Percentiles rank a stretch among this genome's conserved stretches.
Conservation (phyloP, 1,140 invertebrate genomes). For the Bombus balteatus region DNA sequence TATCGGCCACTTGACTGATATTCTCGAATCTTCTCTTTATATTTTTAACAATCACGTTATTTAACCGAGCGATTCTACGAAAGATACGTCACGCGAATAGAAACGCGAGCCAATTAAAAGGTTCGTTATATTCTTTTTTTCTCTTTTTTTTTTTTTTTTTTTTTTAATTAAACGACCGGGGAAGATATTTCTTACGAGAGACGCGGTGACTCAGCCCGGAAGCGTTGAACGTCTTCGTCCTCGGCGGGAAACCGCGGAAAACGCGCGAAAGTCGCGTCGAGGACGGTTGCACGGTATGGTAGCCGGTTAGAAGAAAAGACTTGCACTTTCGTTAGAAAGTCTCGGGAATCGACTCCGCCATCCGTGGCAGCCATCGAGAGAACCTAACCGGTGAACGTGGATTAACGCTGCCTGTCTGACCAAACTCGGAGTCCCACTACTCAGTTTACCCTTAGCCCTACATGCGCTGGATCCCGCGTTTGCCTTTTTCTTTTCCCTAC, state of each 20-base stretch:
- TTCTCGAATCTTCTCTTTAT: neutral
- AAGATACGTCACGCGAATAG: slow-evolving; percentile 3
- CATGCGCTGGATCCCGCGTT: slow-evolving; percentile 14
- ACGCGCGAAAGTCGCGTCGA: slow-evolving; percentile 70
- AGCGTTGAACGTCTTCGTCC: slow-evolving; percentile 59
- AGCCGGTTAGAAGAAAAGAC: slow-evolving; percentile 78
- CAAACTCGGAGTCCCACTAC: slow-evolving; percentile 59
- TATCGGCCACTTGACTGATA: no score
- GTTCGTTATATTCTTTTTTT: neutral
- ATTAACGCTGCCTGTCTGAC: slow-evolving; percentile 55
- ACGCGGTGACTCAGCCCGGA: slow-evolving; percentile 51
- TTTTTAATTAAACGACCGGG: neutral
- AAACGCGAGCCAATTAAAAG: slow-evolving; percentile 5
- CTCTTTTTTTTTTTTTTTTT: rapidly evolving
- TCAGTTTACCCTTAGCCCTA: slow-evolving; percentile 53
- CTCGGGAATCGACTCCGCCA: slow-evolving; percentile 76
- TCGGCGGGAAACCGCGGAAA: slow-evolving; percentile 78
- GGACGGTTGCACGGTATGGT: slow-evolving; percentile 73
- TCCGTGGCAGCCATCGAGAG: slow-evolving; percentile 70
- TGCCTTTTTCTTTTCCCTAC: neutral
- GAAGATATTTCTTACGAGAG: slow-evolving; percentile 26
- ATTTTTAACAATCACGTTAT: neutral
- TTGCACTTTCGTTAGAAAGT: slow-evolving; percentile 83
- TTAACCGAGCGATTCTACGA: neutral
- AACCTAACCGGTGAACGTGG: slow-evolving; percentile 51